Evolutionary conservation across 2,797 vertebrate genomes (phyloP).

Genomic region (Trachops cirrhosus): DNA sequence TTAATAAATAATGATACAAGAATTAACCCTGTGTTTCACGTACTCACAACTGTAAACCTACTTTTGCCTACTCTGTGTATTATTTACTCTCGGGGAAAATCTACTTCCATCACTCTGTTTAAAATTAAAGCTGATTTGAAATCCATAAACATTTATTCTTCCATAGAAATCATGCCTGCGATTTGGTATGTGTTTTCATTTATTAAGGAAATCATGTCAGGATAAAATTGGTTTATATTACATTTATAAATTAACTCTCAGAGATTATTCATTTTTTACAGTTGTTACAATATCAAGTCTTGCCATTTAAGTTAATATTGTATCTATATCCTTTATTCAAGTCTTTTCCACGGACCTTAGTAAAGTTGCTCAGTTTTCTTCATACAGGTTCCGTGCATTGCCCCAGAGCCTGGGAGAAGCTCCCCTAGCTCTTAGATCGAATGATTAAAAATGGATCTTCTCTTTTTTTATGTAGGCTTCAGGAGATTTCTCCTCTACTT

Average conservation of each 20-base stretch:
- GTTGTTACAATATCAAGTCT: not conserved
- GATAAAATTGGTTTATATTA: not conserved
- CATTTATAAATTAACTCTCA: not conserved
- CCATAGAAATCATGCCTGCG: not conserved
- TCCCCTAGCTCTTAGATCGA: not conserved
- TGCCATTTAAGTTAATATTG: not conserved
- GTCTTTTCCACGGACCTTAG: not conserved
- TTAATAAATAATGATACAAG: not conserved
- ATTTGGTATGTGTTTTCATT: conserved; percentile 13
- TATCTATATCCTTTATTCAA: not conserved
- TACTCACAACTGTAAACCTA: not conserved
- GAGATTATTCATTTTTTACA: not conserved
- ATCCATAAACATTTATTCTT: not conserved
- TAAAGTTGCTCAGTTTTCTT: not conserved
- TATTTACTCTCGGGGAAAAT: not conserved
- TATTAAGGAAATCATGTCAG: not conserved
- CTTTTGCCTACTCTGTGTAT: not conserved
- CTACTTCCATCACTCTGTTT: not conserved
- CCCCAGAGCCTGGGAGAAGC: not conserved
- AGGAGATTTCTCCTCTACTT: not conserved
- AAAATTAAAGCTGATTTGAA: not conserved
- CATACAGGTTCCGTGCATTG: not conserved
- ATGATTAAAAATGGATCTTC: conserved; percentile 18
- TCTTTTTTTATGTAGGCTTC: not conserved
- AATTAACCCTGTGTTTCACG: not conserved